These are phyloP conservation scores for Eumeta japonica DNA, from an alignment of 1,140 invertebrate genomes.

Conservation along the genomic window DNA sequence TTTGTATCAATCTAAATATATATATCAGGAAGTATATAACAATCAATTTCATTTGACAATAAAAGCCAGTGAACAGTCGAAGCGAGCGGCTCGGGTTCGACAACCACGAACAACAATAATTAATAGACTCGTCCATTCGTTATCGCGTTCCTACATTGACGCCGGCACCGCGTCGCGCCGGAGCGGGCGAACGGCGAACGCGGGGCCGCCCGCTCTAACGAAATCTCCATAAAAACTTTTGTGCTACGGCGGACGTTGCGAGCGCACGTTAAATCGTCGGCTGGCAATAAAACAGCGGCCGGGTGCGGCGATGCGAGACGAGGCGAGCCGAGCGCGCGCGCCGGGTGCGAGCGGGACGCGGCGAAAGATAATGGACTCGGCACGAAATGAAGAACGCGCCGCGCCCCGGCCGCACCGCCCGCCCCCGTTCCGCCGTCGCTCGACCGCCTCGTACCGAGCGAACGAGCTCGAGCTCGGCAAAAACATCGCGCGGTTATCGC, in stretches of 20 bases:
- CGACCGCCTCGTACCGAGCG: conserved; percentile 39
- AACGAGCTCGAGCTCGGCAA: conserved; percentile 41
- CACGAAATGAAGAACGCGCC: conserved; percentile 50
- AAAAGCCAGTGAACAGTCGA: too few relatives aligned
- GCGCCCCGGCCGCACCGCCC: too few relatives aligned
- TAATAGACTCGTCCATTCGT: conserved; percentile 58
- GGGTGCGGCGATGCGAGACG: conserved; percentile 51
- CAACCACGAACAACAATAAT: conserved; percentile 57
- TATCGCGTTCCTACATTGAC: conserved; percentile 57
- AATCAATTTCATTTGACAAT: too few relatives aligned
- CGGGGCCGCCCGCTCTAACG: conserved; percentile 54
- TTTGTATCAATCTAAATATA: too few relatives aligned
- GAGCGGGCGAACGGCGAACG: conserved; percentile 49
- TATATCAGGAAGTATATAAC: too few relatives aligned
- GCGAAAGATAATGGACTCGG: conserved; percentile 47
- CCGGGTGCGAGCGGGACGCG: conserved; percentile 31
- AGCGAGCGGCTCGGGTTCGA: too few relatives aligned
- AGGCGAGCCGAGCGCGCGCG: conserved; percentile 34
- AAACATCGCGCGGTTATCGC: conserved; percentile 51
- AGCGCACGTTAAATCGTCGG: conserved; percentile 56
- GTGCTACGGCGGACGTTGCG: conserved; percentile 54
- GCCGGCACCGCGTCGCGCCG: conserved; percentile 50
- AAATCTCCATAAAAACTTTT: conserved; percentile 59
- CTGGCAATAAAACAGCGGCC: conserved; percentile 56
- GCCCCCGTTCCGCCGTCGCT: too few relatives aligned